A percentile compares a stretch with the other conserved stretches of the same genome.
Evolutionary conservation across 2,888 invertebrate species (phyloP).

Genomic region (Phorcus lineatus): DNA sequence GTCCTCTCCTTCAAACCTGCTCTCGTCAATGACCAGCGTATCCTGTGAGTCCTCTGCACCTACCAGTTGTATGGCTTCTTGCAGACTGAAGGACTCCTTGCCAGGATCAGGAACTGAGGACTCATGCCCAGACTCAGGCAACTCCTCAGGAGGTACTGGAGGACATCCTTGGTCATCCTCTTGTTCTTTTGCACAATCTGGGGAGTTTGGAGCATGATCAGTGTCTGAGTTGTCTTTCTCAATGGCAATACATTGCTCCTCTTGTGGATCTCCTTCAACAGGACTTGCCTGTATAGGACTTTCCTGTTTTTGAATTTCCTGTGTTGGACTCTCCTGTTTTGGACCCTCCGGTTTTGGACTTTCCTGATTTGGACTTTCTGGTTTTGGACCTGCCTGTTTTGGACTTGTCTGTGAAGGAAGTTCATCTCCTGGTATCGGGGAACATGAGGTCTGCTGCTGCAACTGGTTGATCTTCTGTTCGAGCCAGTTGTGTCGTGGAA

Average conservation of each 20-base stretch:
- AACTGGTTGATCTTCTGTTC: constrained; percentile 80
- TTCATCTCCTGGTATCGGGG: background rate
- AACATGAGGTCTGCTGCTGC: constrained; percentile 2
- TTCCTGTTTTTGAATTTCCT: background rate
- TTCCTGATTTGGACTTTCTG: background rate
- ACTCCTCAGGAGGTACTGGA: background rate
- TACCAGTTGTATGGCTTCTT: background rate
- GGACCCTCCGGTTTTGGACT: background rate
- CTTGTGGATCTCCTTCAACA: background rate
- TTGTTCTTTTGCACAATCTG: background rate
- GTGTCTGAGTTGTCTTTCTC: background rate
- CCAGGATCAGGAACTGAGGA: no score
- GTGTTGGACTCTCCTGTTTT: background rate
- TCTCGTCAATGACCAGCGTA: background rate
- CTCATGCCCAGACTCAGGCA: no score
- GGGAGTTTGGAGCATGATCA: background rate
- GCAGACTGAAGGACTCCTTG: background rate
- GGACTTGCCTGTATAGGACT: background rate
- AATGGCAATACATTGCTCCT: background rate
- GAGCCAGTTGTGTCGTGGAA: constrained; percentile 55
- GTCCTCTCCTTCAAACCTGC: background rate
- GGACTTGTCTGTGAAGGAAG: background rate
- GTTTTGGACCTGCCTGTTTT: background rate
- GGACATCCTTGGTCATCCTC: background rate
- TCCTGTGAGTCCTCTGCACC: background rate